Evolutionary conservation across 2,797 vertebrate species (phyloP).

Genomic region (Hypotaenidia okinawae): DNA sequence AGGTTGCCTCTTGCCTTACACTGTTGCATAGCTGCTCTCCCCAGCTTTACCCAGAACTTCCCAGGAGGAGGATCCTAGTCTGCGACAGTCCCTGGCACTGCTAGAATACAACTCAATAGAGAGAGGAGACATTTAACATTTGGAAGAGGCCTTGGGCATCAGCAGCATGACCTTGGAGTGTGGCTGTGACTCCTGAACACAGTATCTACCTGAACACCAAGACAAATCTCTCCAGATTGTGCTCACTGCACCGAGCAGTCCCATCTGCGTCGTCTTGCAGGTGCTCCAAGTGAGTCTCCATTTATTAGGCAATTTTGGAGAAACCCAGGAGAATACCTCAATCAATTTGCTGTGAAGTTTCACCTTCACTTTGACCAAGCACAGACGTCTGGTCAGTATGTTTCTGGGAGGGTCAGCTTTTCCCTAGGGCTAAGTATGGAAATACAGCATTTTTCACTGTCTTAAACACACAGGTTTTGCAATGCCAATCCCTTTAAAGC

Average conservation of each 20-base stretch:
- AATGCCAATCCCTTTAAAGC: not conserved
- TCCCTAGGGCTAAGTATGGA: not conserved
- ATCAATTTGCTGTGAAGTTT: slow-evolving; percentile 34
- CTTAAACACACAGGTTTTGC: not conserved
- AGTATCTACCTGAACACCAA: not conserved
- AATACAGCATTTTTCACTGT: not conserved
- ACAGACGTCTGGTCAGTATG: not conserved
- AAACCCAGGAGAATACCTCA: slow-evolving; percentile 32
- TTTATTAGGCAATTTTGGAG: not conserved
- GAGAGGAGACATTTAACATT: not conserved
- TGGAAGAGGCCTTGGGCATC: not conserved
- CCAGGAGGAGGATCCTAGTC: not conserved
- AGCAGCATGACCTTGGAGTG: slow-evolving; percentile 25
- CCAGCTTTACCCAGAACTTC: not conserved
- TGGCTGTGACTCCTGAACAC: not conserved
- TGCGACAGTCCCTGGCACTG: rapidly evolving
- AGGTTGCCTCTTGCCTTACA: not conserved
- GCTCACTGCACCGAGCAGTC: slow-evolving; percentile 16
- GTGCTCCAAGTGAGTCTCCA: slow-evolving; percentile 20
- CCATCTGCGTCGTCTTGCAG: slow-evolving; percentile 43
- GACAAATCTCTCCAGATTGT: slow-evolving; percentile 20
- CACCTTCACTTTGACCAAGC: slow-evolving; percentile 1
- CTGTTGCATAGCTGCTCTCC: not conserved
- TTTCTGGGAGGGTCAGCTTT: not conserved
- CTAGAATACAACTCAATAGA: not conserved